Evolutionary conservation across 1,140 invertebrate species (phyloP), one percentile per base, ranked within the genome.

Genomic region (Danaus melanippus): DNA sequence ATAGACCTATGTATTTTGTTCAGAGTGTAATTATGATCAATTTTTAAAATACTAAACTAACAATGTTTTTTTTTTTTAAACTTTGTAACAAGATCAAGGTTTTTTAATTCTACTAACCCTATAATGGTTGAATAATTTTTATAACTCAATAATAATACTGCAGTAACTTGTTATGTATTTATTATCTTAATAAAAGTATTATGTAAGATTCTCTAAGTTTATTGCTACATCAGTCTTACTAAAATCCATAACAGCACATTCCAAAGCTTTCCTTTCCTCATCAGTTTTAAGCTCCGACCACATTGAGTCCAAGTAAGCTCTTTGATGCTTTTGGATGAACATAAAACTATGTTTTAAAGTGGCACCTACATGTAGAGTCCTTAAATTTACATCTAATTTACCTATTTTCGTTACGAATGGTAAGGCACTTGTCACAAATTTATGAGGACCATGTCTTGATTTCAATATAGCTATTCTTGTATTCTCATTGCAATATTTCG

Each of bases 331-430:
- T 71, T 91, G 82, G 47, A 94, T 90, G 73, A 92, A 93, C 63
- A 90, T 89, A 72, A 93, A 94, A 82, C 93, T 93, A 52, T 94
- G 91, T 76, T 91, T 93, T 15, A 95, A 85, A 9, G 93, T 93
- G n/a, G 93, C 93, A 46, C 93, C 93, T 1, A 90, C 86, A 71
- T 94, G 93, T 11, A 94, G 74, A 43, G 90, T 93, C 50, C 89
- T 89, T 39, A 93, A 67, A 47, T 73, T 84, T 1, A 92, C 90
- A n/a, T 85, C 73, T 54, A 90, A 85, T 40, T 90, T 88, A 11
- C 89, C 90, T 43, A 94, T 84, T 68, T 90, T 80, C 42, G 86
- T 92, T 46, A 94, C 88, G 60, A 90, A 85, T 32, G 93, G 92
- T 62, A 95, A 74, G 54, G 88, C 84, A 66, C 90, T 92, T 1